Evolutionary conservation across 2,113 vertebrate species (phyloP), one percentile per base, ranked within the genome.

Genomic region (Myotis yumanensis): DNA sequence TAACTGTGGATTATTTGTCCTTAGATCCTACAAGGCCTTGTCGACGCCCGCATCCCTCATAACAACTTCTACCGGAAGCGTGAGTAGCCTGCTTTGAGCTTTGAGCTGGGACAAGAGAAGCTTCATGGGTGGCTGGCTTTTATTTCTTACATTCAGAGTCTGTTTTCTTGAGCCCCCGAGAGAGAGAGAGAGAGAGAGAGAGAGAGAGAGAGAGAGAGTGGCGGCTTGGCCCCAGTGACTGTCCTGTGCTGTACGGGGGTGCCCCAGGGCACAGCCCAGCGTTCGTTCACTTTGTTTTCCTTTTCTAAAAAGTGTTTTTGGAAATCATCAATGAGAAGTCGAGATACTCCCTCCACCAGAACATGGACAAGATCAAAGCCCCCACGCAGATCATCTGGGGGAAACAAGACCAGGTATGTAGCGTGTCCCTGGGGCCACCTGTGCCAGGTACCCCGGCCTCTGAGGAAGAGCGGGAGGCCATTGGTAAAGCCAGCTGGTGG

Each of bases 361-460:
- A 98, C 96, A 97, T 99, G 98, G 98, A 97, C 94, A 99, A 99
- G 98, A 99, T 99, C 98, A 99, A 98, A 77, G 98, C 92, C 0
- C 99, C 99, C 0, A 98, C 99, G 0, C 99, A 99, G 96, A 98
- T 99, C 95, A 98, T 99, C 97, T 99, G 99, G 99, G 99, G 99
- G 35, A 99, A 98, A 71, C 98, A 99, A 79, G 99, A 99, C 97
- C 98, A 99, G 99, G 99, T 99, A 98, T 0, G 88, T 28, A 8
- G 59, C 2, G 1, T 1, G 1, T 25, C 28, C 62, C 71, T 5
- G 3, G 18, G 12, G 22, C 7, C 35, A 0, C 40, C 48, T 43
- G 15, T 16, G 48, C 30, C 23, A 0, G 8, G 73, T 12, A 5
- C 22, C 18, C 35, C 1, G 1, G 43, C 43, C 46, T 82, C 37